phyloP scores from a whole-genome alignment of 2,888 invertebrate genomes.

The Drosophila paracracens region DNA sequence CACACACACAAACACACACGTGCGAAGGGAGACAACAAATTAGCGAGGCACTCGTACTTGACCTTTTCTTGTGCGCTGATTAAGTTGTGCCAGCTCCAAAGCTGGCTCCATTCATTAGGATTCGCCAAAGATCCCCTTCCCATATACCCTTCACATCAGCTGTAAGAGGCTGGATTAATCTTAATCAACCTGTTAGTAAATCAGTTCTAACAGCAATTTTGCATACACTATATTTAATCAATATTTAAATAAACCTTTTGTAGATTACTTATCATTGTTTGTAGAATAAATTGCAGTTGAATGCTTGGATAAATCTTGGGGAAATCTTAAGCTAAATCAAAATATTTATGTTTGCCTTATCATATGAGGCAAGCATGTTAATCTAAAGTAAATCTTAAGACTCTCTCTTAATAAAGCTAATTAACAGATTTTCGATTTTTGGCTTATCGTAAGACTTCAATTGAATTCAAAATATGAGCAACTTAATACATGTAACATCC shows the following conservation, averaged over 20 bases:
- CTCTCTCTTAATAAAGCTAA: neutral
- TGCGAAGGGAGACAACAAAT: slow-evolving; percentile 66
- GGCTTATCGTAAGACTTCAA: neutral
- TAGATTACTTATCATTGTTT: neutral
- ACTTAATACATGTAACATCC: neutral
- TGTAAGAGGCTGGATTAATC: slow-evolving; percentile 15
- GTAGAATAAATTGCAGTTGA: neutral
- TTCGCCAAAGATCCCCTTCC: neutral
- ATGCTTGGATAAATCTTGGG: neutral
- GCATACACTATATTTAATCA: neutral
- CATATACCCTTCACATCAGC: slow-evolving; percentile 1
- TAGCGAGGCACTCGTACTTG: slow-evolving; percentile 73
- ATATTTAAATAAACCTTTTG: neutral
- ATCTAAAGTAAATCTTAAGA: neutral
- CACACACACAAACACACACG: slow-evolving; percentile 15
- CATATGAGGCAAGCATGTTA: neutral
- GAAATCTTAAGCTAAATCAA: neutral
- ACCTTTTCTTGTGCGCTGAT: slow-evolving; percentile 71
- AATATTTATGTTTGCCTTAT: neutral
- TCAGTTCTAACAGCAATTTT: neutral
- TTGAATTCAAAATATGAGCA: neutral
- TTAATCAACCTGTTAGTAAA: neutral
- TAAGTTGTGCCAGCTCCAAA: slow-evolving; percentile 59
- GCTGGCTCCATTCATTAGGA: slow-evolving; percentile 39
- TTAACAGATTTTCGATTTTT: neutral